Percentiles rank a stretch among this genome's conserved stretches.
Conservation (phyloP, 2,113 vertebrate genomes). For the Sus scrofa region T2T-Sscrofa CM000818.6:89093001-89093500, state of each 20-base stretch:
- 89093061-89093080: background rate
- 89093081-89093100: background rate
- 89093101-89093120: constrained; percentile 21
- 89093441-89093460: background rate
- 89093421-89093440: background rate
- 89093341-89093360: background rate
- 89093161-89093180: background rate
- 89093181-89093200: background rate
- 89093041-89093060: background rate
- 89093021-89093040: background rate
- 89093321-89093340: background rate
- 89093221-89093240: background rate
- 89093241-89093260: background rate
- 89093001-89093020: background rate
- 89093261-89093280: background rate
- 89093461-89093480: background rate
- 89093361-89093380: background rate
- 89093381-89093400: background rate
- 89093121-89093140: background rate
- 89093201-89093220: background rate
- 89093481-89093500: background rate
- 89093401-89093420: background rate
- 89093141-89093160: background rate
- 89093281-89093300: background rate
- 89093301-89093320: background rate